Evolutionary conservation across 2,888 invertebrate genomes (phyloP).

Genomic region (Dioctria linearis): DNA sequence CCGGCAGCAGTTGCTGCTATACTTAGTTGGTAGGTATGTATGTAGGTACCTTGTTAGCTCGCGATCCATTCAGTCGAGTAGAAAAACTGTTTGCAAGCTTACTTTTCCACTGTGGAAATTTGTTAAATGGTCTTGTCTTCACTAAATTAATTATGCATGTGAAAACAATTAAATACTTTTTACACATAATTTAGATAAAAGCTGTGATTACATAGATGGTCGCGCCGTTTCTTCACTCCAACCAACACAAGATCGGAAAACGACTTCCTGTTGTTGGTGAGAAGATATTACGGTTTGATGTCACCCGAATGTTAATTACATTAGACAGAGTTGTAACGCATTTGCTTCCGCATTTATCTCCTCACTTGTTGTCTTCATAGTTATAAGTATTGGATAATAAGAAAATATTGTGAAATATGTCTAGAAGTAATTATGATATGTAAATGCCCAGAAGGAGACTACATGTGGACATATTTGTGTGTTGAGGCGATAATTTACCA

Average conservation of each 20-base stretch:
- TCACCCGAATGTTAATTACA: neutral
- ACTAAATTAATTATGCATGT: constrained; percentile 41
- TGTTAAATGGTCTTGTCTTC: constrained; percentile 33
- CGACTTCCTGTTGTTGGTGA: constrained; percentile 21
- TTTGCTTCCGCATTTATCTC: too few relatives aligned
- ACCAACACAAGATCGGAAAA: neutral
- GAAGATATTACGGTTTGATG: constrained; percentile 20
- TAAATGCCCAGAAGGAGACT: too few relatives aligned
- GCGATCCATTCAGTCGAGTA: neutral
- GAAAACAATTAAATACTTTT: constrained; percentile 36
- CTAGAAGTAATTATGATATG: too few relatives aligned
- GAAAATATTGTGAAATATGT: too few relatives aligned
- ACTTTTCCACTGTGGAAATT: constrained; percentile 22
- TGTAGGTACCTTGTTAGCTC: neutral
- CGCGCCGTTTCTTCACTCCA: constrained; percentile 2
- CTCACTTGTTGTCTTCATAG: too few relatives aligned
- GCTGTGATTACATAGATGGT: constrained; percentile 10
- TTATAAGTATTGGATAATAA: too few relatives aligned
- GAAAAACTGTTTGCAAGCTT: neutral
- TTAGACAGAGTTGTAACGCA: too few relatives aligned
- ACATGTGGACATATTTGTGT: too few relatives aligned
- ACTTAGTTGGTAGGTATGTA: too few relatives aligned
- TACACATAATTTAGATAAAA: constrained; percentile 41
- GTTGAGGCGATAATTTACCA: too few relatives aligned
- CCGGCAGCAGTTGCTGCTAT: too few relatives aligned